These are phyloP conservation scores for Chamaea fasciata DNA, from an alignment of 2,113 vertebrate species.

Conservation along the genomic window DNA sequence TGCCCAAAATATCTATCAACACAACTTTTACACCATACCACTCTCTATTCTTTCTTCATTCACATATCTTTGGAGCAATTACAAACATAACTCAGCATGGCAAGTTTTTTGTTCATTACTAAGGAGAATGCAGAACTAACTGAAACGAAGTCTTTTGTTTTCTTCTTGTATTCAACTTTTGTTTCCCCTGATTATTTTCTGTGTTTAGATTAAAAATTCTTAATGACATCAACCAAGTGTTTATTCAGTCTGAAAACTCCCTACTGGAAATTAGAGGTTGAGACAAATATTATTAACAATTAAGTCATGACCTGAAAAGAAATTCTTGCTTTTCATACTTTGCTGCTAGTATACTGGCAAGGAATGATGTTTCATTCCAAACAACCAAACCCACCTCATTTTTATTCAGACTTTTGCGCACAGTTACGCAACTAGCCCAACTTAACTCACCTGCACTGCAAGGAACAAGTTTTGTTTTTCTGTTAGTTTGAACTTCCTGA, in stretches of 20 bases:
- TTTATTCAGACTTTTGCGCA: not conserved
- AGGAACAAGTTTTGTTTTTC: conserved; percentile 77
- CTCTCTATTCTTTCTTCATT: not conserved
- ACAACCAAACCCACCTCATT: not conserved
- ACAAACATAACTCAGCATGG: not conserved
- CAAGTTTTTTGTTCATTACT: not conserved
- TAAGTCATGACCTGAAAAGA: not conserved
- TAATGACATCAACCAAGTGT: not conserved
- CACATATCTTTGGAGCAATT: not conserved
- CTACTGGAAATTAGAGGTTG: not conserved
- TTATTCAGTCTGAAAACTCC: not conserved
- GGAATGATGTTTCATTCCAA: not conserved
- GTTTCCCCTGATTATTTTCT: not conserved
- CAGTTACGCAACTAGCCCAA: not conserved
- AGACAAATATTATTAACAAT: not conserved
- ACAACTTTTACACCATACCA: not conserved
- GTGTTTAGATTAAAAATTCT: not conserved
- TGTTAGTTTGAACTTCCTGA: conserved; percentile 28
- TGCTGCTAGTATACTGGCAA: not conserved
- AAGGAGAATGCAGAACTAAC: not conserved
- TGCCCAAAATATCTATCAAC: not conserved
- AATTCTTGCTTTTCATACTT: not conserved
- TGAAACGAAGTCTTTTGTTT: not conserved
- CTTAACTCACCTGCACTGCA: conserved; percentile 84
- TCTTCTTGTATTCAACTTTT: not conserved